Base-by-base conservation (phyloP, 2,888 invertebrate species). In the Drosophila leonis region DNA sequence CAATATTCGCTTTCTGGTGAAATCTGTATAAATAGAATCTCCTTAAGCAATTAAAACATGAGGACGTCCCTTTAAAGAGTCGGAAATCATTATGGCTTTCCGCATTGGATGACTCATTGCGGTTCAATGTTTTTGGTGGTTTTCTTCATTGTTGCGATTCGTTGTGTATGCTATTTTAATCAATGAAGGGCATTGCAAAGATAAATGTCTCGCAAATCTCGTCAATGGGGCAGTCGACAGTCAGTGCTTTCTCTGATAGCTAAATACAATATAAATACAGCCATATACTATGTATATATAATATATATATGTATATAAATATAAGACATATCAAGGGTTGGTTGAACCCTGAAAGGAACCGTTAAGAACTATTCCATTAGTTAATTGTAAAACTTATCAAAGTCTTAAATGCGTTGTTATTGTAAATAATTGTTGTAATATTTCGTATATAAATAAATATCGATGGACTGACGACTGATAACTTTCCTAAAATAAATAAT, bases 131-230 rank as follows among this genome's bases (percentile, higher is more conserved):
- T 68, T 51, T 46, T 39, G 54, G 59, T 59, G 72, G 35, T 42
- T 44, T 48, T 35, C 44, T 37, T 56, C 6, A 12, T 48, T 20
- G 46, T 60, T 67, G 57, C 51, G 12, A 46, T 61, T 66, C 29
- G 46, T 62, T 48, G 29, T 46, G 46, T 31, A 46, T 31, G 62
- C 59, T 75, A 70, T 75, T 65, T 75, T 75, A 62, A 74, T 65
- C 75, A 74, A 59, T 65, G 60, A 72, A 64, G 66, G 61, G 39
- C 62, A 68, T 52, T 42, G 63, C 60, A 20, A 60, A 75, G 66
- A 66, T 54, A 64, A 77, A 72, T 77, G 60, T 69, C 64, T 63
- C 63, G 66, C 76, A 72, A 80, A 77, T 63, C 66, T 61, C 44
- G 41, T 52, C n/a, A 69, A 44, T 55, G 60, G 48, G 37, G 0